Percentiles rank a stretch among this genome's conserved stretches.
phyloP scores from a whole-genome alignment of 2,113 vertebrate genomes.

The Naja naja region DNA sequence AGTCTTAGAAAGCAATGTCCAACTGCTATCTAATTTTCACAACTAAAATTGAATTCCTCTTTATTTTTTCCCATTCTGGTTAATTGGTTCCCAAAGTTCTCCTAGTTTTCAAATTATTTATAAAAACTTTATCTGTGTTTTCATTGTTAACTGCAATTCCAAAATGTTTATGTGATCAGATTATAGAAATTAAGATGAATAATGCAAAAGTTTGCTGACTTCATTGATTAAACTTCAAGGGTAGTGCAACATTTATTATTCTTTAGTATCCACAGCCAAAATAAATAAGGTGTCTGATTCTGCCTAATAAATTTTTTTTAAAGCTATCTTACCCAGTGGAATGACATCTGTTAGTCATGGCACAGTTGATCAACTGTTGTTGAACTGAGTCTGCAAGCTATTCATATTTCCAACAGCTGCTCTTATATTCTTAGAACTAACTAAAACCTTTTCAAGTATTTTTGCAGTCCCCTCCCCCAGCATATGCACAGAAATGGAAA shows the following conservation, averaged over 20 bases:
- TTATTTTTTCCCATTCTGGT: background rate
- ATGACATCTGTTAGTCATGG: constrained; percentile 60
- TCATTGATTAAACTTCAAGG: background rate
- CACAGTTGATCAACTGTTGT: constrained; percentile 63
- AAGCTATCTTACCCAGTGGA: constrained; percentile 38
- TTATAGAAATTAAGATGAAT: background rate
- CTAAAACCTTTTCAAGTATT: constrained; percentile 56
- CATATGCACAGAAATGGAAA: background rate
- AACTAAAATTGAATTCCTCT: background rate
- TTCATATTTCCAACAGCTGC: constrained; percentile 67
- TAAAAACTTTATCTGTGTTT: background rate
- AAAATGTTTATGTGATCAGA: background rate
- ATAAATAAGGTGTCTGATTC: background rate
- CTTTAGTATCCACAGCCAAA: background rate
- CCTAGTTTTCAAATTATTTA: background rate
- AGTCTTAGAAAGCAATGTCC: background rate
- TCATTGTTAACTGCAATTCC: background rate
- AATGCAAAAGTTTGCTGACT: background rate
- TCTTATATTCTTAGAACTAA: constrained; percentile 65
- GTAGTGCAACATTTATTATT: background rate
- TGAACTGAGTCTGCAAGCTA: constrained; percentile 59
- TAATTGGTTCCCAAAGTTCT: background rate
- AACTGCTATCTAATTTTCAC: background rate
- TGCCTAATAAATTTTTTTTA: background rate
- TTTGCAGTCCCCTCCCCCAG: constrained; percentile 23